Conservation (phyloP, 2,797 vertebrate genomes). For the Microctenopoma stevenorrisi region DNA sequence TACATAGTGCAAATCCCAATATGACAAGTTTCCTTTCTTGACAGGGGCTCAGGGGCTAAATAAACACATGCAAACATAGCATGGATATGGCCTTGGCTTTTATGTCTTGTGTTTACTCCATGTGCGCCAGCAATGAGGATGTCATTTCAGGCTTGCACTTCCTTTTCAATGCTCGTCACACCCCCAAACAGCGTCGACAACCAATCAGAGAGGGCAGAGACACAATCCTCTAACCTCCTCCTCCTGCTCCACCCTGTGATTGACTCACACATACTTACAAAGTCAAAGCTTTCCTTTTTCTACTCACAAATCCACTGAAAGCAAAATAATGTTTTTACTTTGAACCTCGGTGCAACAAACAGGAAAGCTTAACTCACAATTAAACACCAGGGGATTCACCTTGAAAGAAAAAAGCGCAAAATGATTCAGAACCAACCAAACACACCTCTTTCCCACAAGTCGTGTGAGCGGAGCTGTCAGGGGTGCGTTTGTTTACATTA, state of each 20-base stretch:
- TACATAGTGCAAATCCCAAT: neutral
- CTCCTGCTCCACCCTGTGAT: conserved; percentile 34
- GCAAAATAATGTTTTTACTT: neutral
- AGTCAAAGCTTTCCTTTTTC: conserved; percentile 25
- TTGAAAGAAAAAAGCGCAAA: neutral
- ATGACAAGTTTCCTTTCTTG: neutral
- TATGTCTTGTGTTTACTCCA: conserved; percentile 69
- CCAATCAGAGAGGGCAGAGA: conserved; percentile 62
- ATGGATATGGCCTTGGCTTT: conserved; percentile 27
- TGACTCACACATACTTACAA: conserved; percentile 34
- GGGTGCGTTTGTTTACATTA: conserved; percentile 75
- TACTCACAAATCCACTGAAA: neutral
- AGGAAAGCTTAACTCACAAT: neutral
- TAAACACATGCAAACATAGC: conserved; percentile 13
- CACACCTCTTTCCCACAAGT: neutral
- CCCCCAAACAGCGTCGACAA: conserved; percentile 61
- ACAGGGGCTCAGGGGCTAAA: neutral
- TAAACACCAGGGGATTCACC: neutral
- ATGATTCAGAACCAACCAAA: conserved; percentile 19
- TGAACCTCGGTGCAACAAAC: neutral
- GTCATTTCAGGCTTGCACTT: conserved; percentile 62
- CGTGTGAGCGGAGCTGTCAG: conserved; percentile 26
- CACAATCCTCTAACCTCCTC: neutral
- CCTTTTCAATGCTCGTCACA: conserved; percentile 55
- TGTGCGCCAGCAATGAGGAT: conserved; percentile 66